Conservation (phyloP, 2,113 vertebrate genomes). For the Cyprinus carpio region DNA sequence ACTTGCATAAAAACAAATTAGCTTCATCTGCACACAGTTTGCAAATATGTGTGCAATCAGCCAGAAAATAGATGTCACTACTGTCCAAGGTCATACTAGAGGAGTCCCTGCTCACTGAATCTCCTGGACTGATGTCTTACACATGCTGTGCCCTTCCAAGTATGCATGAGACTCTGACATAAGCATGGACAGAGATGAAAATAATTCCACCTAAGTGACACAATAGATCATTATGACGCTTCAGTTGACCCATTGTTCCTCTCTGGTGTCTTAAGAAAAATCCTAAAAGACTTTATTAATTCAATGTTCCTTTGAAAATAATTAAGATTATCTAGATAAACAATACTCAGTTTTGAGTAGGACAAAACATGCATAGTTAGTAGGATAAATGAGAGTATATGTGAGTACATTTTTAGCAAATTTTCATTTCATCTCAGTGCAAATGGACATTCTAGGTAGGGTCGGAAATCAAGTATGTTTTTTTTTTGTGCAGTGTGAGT, state of each 20-base stretch:
- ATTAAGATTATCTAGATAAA: background rate
- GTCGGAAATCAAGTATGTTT: background rate
- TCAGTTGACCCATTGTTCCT: conserved; percentile 24
- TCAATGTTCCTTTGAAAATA: background rate
- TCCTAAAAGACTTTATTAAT: conserved; percentile 14
- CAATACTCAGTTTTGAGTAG: background rate
- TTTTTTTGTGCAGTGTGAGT: background rate
- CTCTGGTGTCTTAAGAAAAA: conserved; percentile 21
- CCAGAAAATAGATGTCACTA: conserved; percentile 81
- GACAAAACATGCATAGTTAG: background rate
- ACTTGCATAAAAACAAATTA: conserved; percentile 83
- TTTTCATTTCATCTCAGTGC: background rate
- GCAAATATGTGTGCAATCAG: conserved; percentile 80
- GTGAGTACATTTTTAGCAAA: no score
- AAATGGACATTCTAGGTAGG: background rate
- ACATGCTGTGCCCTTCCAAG: conserved; percentile 56
- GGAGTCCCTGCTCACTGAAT: conserved; percentile 72
- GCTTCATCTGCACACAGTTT: conserved; percentile 77
- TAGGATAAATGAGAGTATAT: background rate
- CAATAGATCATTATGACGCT: conserved; percentile 30
- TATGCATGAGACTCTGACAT: conserved; percentile 20
- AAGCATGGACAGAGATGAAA: conserved; percentile 33
- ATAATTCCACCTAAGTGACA: conserved; percentile 22
- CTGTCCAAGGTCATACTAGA: conserved; percentile 73
- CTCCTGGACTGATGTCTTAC: conserved; percentile 75